Conservation (phyloP, 2,888 invertebrate genomes). For the Asteroscopus sphinx region DNA sequence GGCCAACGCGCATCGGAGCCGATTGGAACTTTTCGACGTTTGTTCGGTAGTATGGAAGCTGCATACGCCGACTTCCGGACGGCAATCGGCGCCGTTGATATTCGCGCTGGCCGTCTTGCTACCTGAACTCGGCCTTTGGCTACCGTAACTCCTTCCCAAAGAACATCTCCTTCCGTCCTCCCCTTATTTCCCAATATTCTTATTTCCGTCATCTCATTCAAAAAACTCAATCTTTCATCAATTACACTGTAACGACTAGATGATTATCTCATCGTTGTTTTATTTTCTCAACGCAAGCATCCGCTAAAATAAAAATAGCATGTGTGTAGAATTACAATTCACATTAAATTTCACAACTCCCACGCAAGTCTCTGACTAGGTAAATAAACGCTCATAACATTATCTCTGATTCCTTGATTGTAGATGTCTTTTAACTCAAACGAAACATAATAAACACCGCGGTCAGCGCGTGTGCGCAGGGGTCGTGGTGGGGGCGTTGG, state of each 20-base stretch:
- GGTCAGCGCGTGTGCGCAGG: too few relatives aligned
- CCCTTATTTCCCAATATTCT: too few relatives aligned
- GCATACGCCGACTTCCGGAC: too few relatives aligned
- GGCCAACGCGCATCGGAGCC: too few relatives aligned
- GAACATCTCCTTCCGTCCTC: too few relatives aligned
- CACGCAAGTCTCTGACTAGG: conserved; percentile 22
- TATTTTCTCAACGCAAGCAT: conserved; percentile 30
- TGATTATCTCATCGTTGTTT: conserved; percentile 25
- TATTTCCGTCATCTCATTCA: neutral
- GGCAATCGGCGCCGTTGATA: too few relatives aligned
- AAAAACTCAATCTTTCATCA: conserved; percentile 17
- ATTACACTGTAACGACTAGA: conserved; percentile 16
- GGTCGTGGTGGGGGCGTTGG: too few relatives aligned
- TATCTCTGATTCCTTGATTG: neutral
- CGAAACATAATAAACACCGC: conserved; percentile 2
- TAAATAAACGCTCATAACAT: conserved; percentile 30
- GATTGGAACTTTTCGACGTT: too few relatives aligned
- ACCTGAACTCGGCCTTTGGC: too few relatives aligned
- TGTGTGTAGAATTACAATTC: conserved; percentile 26
- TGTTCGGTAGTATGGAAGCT: too few relatives aligned
- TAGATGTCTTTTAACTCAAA: conserved; percentile 13
- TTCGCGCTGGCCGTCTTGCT: too few relatives aligned
- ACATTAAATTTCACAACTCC: conserved; percentile 29
- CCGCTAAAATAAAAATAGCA: conserved; percentile 24
- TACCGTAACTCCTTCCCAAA: too few relatives aligned